A percentile compares a stretch with the other conserved stretches of the same genome.
These are phyloP conservation scores for Semnornis frantzii DNA, from an alignment of 2,113 vertebrate genomes.

Conservation along the genomic window DNA sequence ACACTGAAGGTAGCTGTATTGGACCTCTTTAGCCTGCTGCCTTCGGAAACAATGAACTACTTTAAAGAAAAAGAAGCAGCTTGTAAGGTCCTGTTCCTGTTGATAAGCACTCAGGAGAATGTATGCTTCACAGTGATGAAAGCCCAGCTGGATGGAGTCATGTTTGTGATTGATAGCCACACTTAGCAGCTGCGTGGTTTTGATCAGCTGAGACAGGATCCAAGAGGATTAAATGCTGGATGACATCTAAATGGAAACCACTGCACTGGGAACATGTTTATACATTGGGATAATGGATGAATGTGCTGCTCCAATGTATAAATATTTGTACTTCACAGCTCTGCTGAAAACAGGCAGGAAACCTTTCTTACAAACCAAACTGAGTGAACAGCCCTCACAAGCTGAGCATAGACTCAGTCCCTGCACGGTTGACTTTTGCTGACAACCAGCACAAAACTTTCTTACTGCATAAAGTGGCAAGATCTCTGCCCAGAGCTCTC, in stretches of 20 bases:
- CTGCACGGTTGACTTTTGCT: neutral
- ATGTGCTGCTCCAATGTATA: slow-evolving; percentile 37
- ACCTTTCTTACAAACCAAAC: slow-evolving; percentile 32
- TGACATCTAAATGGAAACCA: slow-evolving; percentile 66
- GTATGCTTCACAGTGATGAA: slow-evolving; percentile 26
- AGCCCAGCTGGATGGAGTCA: slow-evolving; percentile 13
- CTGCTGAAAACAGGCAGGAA: slow-evolving; percentile 56
- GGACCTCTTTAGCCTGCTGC: neutral
- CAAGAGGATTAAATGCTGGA: slow-evolving; percentile 45
- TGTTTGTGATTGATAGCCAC: slow-evolving; percentile 34
- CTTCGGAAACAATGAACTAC: slow-evolving; percentile 11
- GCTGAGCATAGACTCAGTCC: neutral
- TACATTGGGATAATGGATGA: slow-evolving; percentile 56
- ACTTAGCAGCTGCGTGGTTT: slow-evolving; percentile 33
- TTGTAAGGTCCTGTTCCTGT: neutral
- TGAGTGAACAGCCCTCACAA: neutral
- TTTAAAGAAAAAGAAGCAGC: neutral
- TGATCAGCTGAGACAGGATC: slow-evolving; percentile 51
- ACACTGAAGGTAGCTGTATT: neutral
- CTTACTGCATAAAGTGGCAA: neutral
- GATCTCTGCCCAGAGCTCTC: neutral
- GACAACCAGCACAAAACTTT: neutral
- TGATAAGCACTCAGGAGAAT: slow-evolving; percentile 4
- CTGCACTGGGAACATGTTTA: slow-evolving; percentile 1
- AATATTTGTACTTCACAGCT: slow-evolving; percentile 65